Percentiles rank a stretch among this genome's conserved stretches.
These are phyloP conservation scores for Chromobotia macracanthus DNA, from an alignment of 2,797 vertebrate species.

Conservation along the genomic window DNA sequence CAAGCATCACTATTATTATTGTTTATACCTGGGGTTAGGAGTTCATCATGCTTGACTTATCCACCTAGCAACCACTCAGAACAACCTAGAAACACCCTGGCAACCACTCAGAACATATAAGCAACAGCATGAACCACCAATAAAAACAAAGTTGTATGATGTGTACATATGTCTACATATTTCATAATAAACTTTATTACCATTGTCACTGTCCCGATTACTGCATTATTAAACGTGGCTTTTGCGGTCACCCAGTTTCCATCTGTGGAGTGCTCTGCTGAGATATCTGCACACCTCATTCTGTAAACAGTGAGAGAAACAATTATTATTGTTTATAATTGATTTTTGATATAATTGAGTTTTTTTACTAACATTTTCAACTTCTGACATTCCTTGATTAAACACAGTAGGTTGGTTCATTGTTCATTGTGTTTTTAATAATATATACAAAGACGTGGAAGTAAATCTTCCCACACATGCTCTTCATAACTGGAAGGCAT, in stretches of 20 bases:
- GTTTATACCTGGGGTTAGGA: neutral
- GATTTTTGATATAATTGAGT: neutral
- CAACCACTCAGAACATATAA: neutral
- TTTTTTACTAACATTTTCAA: too few species aligned
- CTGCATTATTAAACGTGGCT: constrained; percentile 68
- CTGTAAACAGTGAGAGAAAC: constrained; percentile 59
- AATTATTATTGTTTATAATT: neutral
- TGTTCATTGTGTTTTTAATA: too few species aligned
- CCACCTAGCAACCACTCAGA: neutral
- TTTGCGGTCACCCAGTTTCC: constrained; percentile 69
- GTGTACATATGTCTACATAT: neutral
- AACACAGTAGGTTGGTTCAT: too few species aligned
- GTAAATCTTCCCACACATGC: neutral
- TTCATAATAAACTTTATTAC: constrained; percentile 63
- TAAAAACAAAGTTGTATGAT: neutral
- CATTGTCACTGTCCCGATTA: constrained; percentile 75
- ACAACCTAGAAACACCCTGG: neutral
- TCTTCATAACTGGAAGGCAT: neutral
- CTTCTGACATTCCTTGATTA: too few species aligned
- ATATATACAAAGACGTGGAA: neutral
- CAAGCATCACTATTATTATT: neutral
- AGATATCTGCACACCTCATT: constrained; percentile 75
- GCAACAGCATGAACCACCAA: neutral
- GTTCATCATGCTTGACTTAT: neutral
- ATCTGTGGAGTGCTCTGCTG: constrained; percentile 57